Conservation (phyloP, 1,140 invertebrate species). For the Bombus difficillimus region DNA sequence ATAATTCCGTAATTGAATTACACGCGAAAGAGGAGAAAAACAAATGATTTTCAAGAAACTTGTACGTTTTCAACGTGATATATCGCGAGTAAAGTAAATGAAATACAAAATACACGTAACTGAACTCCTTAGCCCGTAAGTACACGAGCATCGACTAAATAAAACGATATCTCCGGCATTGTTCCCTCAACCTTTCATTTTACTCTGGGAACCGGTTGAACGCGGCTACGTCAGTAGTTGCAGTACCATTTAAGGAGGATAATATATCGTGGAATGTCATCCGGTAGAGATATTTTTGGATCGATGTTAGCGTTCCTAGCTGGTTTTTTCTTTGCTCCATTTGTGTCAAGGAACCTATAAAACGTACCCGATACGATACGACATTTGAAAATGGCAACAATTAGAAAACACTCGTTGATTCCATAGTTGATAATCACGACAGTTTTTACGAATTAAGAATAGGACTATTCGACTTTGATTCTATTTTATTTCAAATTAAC, state of each 20-base stretch:
- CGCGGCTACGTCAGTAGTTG: slow-evolving; percentile 55
- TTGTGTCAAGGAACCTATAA: background rate
- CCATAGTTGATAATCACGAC: background rate
- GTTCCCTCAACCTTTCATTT: slow-evolving; percentile 51
- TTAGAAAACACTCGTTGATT: background rate
- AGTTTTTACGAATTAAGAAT: too few species aligned
- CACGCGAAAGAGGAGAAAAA: background rate
- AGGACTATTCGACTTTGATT: too few species aligned
- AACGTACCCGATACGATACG: background rate
- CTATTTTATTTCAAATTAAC: too few species aligned
- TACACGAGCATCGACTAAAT: slow-evolving; percentile 55
- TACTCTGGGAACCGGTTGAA: slow-evolving; percentile 60
- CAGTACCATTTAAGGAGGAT: slow-evolving; percentile 61
- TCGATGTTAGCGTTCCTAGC: background rate
- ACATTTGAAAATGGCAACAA: background rate
- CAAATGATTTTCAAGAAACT: background rate
- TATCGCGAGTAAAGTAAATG: background rate
- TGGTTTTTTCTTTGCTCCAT: background rate
- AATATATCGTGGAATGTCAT: slow-evolving; percentile 61
- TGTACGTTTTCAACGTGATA: background rate
- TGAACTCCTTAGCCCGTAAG: slow-evolving; percentile 36
- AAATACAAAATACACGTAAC: background rate
- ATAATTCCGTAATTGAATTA: too few species aligned
- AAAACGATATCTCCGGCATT: slow-evolving; percentile 50
- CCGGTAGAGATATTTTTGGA: slow-evolving; percentile 21